These are phyloP conservation scores for Gymnodraco acuticeps DNA, from an alignment of 2,797 vertebrate genomes.

Conservation along the genomic window DNA sequence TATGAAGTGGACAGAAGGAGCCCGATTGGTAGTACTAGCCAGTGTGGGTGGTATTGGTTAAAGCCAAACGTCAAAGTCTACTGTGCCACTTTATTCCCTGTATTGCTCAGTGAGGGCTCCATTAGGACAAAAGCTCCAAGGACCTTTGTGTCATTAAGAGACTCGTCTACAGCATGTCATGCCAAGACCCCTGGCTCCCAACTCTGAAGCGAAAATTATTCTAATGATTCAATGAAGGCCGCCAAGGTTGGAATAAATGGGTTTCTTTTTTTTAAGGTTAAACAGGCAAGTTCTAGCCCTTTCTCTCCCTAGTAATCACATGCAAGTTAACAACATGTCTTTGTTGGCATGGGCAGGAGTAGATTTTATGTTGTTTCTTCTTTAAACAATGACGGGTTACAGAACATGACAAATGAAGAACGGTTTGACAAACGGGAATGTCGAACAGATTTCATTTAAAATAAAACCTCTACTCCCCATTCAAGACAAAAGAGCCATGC, in stretches of 20 bases:
- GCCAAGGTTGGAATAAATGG: slow-evolving; percentile 45
- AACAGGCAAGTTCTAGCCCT: slow-evolving; percentile 15
- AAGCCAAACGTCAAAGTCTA: slow-evolving; percentile 21
- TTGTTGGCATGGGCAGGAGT: not conserved
- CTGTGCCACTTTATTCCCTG: slow-evolving; percentile 11
- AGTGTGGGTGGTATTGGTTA: slow-evolving; percentile 43
- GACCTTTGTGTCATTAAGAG: slow-evolving; percentile 67
- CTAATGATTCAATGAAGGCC: slow-evolving; percentile 54
- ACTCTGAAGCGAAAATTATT: slow-evolving; percentile 31
- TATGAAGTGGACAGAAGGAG: slow-evolving; percentile 29
- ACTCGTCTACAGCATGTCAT: slow-evolving; percentile 54
- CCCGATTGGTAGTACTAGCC: slow-evolving; percentile 25
- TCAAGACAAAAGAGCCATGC: too few relatives aligned
- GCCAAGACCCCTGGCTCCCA: slow-evolving; percentile 59
- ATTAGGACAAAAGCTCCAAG: slow-evolving; percentile 56
- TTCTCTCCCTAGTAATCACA: not conserved
- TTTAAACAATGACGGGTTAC: too few relatives aligned
- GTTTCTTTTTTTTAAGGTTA: slow-evolving; percentile 53
- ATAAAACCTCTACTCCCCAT: too few relatives aligned
- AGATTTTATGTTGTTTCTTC: too few relatives aligned
- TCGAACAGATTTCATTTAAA: too few relatives aligned
- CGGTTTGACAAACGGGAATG: too few relatives aligned
- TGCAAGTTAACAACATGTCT: slow-evolving; percentile 12
- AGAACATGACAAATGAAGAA: too few relatives aligned
- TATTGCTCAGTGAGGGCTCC: slow-evolving; percentile 44